Evolutionary conservation across 2,888 invertebrate genomes (phyloP), one percentile per base, ranked within the genome.

Genomic region (Ischnus inquisitorius): DNA sequence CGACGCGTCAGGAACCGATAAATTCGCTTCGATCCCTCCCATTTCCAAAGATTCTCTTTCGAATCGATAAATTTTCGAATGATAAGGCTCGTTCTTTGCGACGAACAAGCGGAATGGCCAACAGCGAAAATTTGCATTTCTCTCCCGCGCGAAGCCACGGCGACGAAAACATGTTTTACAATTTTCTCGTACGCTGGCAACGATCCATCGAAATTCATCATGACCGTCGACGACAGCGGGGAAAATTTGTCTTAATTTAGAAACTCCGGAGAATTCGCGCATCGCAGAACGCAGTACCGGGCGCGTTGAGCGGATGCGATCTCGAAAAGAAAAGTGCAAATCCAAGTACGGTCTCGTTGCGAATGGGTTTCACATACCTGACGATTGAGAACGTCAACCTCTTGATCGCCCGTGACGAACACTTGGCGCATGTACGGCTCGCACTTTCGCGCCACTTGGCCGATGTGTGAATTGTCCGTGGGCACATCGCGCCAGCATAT

Each of bases 381-480:
- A 89, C 96, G 94, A 85, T 95, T 94, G 76, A 97, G 95, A 85
- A 95, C 85, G 19, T 78, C 85, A 90, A 95, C 95, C 86, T 95
- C 94, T 89, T 94, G 94, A 91, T 96, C 95, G 82, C 97, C 96
- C 81, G 96, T 96, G 83, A 97, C 95, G 93, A 97, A 97, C 88
- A 99, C 99, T 95, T 99, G 99, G 89, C 98, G 96, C 95, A 99
- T 99, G 92, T 97, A 96, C 51, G 99, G 99, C 95, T 99, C 99
- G 90, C 97, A 97, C 94, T 97, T 97, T 91, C 96, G 96, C 79
- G 99, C 99, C 91, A 99, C 98, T 88, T 96, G 95, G 88, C 98
- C 99, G 91, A 99, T 98, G 87, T 96, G 96, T 77, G 96, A 94
- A 92, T 96, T 97, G 94, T 98, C 97, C 71, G 97, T 97, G 39